Evolutionary conservation across 2,888 invertebrate genomes (phyloP).

Genomic region (Ornithoptera alexandrae): DNA sequence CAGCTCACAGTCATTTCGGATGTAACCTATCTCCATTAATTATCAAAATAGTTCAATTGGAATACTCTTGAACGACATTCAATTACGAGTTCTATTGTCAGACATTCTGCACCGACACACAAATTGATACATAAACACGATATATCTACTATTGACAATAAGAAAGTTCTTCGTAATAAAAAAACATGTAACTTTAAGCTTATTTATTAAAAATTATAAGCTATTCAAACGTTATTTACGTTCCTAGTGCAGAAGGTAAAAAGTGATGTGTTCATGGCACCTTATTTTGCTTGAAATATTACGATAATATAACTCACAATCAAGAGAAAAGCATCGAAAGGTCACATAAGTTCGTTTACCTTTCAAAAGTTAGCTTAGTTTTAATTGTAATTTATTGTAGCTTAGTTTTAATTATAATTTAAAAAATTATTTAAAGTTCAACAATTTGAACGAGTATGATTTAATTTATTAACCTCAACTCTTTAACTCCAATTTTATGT

Average conservation of each 20-base stretch:
- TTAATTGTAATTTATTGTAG: too few relatives aligned
- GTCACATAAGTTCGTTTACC: too few relatives aligned
- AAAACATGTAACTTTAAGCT: neutral
- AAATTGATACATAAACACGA: neutral
- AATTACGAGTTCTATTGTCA: constrained; percentile 22
- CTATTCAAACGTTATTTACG: neutral
- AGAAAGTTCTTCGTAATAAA: neutral
- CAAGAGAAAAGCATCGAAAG: too few relatives aligned
- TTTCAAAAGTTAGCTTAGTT: too few relatives aligned
- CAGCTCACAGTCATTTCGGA: constrained; percentile 12
- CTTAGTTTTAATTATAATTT: too few relatives aligned
- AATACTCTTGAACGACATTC: constrained; percentile 23
- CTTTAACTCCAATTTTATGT: too few relatives aligned
- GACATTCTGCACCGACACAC: constrained; percentile 11
- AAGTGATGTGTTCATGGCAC: neutral
- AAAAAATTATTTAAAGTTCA: too few relatives aligned
- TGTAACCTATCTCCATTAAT: constrained; percentile 28
- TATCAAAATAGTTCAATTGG: constrained; percentile 30
- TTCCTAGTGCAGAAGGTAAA: neutral
- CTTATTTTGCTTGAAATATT: neutral
- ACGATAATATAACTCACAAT: neutral
- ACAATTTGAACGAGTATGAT: too few relatives aligned
- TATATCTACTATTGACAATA: neutral
- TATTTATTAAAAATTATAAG: neutral
- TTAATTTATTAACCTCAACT: too few relatives aligned